Evolutionary conservation across 2,113 vertebrate genomes (phyloP).

Genomic region (Litocranius walleri): DNA sequence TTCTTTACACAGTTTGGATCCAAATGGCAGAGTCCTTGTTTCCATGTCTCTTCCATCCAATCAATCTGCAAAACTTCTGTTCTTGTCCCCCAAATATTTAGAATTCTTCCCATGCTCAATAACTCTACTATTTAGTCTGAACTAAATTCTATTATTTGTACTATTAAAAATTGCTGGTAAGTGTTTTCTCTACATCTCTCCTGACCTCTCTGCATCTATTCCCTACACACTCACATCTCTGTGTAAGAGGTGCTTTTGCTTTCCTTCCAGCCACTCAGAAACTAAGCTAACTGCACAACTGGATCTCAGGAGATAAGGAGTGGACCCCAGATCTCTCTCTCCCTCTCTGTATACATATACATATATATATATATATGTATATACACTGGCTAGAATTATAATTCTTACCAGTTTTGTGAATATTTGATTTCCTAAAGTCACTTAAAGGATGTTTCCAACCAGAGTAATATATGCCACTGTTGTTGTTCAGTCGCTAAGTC

Average conservation of each 20-base stretch:
- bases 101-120: not conserved
- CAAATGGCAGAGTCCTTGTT: not conserved
- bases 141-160: not conserved
- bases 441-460: not conserved
- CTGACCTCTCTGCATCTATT: not conserved
- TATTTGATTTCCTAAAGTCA: not conserved
- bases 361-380: not conserved
- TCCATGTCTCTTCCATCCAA: not conserved
- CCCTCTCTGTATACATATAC: too few species aligned
- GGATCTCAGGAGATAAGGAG: not conserved
- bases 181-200: not conserved
- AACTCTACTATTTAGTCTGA: not conserved
- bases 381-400: not conserved
- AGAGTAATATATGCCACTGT: not conserved
- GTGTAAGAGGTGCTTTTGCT: not conserved
- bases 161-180: not conserved
- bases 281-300: not conserved
- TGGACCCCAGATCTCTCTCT: not conserved
- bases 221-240: not conserved
- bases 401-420: not conserved
- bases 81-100: not conserved
- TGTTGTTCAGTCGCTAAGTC: not conserved
- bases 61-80: not conserved
- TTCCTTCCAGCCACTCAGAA: not conserved
- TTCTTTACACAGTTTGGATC: not conserved